Base-by-base conservation (phyloP, 2,888 invertebrate genomes). In the Drosophila phalerata region DNA sequence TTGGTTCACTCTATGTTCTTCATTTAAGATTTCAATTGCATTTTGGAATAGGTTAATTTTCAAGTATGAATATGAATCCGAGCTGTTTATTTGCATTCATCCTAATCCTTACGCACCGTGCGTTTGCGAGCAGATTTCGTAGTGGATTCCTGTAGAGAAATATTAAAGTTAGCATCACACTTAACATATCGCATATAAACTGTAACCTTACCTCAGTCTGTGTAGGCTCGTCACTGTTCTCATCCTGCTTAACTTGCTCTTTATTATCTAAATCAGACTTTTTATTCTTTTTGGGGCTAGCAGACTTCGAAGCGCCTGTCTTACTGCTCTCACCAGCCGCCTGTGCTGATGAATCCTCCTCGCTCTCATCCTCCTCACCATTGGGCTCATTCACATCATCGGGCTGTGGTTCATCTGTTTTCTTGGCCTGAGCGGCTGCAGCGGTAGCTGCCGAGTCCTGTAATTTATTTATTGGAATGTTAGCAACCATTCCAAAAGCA, bases 391-490 rank as follows among this genome's bases (percentile, higher is more conserved):
- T 42, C n/a, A 82, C 82, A 66, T 91, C 91, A 88, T 96, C 96
- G 72, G 95, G 95, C 48, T 94, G 94, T 30, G 93, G 90, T 49
- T 94, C 95, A 91, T 97, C 96, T 58, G 96, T 96, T 93, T 96
- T 96, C 92, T 97, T 97, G 19, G 94, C 92, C 51, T 93, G 93
- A 30, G 93, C 93, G 48, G 89, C 90, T 51, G 91, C 82, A 69
- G 93, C 93, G 30, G 93, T 93, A 45, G 89, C 90, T 52, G 91
- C 81, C 65, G 94, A 93, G 70, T 94, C 93, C 88, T 93, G 92
- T 15, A 48, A 38, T 28, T 43, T 4, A n/a, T 25, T 17, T 0
- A 32, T 17, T 19, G 3, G 5, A 1, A 17, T 0, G 65, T 73
- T 68, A 79, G 34, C 13, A 32, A n/a, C 9, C n/a, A 17, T n/a